These are phyloP conservation scores for Aphelenchoides besseyi DNA, from an alignment of 1,140 invertebrate genomes.

Conservation along the genomic window DNA sequence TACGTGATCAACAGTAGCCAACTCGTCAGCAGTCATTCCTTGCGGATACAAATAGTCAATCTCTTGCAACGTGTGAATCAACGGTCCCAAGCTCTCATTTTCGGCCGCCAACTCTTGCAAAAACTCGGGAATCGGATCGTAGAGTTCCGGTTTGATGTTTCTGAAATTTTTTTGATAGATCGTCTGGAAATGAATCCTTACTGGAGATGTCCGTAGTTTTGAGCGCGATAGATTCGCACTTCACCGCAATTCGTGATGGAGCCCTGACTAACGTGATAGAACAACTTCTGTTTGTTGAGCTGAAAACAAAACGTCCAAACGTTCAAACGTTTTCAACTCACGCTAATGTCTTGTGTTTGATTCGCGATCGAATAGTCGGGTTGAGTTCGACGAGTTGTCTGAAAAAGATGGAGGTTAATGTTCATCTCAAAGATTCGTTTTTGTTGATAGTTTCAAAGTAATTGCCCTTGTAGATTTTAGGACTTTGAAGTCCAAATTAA, in stretches of 20 bases:
- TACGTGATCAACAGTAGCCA: neutral
- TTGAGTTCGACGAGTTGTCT: too few species aligned
- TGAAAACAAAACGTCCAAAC: neutral
- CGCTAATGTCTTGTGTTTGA: too few species aligned
- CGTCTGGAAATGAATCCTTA: neutral
- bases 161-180: neutral
- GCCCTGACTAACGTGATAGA: neutral
- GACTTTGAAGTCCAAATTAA: too few species aligned
- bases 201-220: neutral
- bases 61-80: neutral
- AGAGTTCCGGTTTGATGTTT: neutral
- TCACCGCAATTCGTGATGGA: constrained; percentile 15
- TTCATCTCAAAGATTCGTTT: too few species aligned
- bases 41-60: neutral
- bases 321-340: too few species aligned
- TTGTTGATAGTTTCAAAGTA: too few species aligned
- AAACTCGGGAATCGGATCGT: neutral
- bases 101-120: neutral
- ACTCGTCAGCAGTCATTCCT: neutral
- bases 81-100: neutral
- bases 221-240: neutral
- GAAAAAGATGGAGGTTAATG: too few species aligned
- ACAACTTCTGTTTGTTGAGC: constrained; percentile 5
- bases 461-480: too few species aligned
- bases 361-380: too few species aligned